A percentile compares a stretch with the other conserved stretches of the same genome.
Evolutionary conservation across 1,140 invertebrate genomes (phyloP).

Genomic region (Aleiodes sp.): DNA sequence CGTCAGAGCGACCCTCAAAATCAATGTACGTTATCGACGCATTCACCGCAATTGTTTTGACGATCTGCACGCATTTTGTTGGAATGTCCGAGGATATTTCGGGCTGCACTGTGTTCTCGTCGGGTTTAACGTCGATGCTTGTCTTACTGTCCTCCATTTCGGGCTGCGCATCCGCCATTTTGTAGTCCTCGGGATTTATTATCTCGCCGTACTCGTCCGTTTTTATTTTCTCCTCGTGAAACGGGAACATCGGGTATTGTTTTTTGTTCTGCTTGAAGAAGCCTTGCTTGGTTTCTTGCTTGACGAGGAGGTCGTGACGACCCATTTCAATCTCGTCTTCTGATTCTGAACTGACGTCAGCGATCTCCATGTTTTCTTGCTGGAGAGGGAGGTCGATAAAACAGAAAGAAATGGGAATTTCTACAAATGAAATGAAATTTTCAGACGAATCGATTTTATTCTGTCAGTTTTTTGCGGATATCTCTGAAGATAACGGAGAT

Average conservation of each 20-base stretch:
- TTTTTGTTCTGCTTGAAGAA: slow-evolving; percentile 95
- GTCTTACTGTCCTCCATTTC: slow-evolving; percentile 80
- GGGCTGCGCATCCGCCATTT: slow-evolving; percentile 75
- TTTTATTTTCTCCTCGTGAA: slow-evolving; percentile 91
- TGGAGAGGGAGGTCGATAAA: too few relatives aligned
- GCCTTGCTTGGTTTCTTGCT: slow-evolving; percentile 78
- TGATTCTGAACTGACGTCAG: slow-evolving; percentile 82
- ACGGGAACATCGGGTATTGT: slow-evolving; percentile 96
- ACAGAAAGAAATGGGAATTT: too few relatives aligned
- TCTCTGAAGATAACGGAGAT: too few relatives aligned
- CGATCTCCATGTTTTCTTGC: slow-evolving; percentile 65
- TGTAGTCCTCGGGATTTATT: slow-evolving; percentile 90
- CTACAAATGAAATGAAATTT: slow-evolving; percentile 25
- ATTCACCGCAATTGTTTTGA: slow-evolving; percentile 80
- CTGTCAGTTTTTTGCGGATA: too few relatives aligned
- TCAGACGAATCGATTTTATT: too few relatives aligned
- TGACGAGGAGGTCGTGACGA: slow-evolving; percentile 90
- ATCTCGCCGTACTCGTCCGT: slow-evolving; percentile 96
- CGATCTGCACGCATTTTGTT: slow-evolving; percentile 87
- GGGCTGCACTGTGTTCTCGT: slow-evolving; percentile 66
- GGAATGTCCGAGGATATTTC: slow-evolving; percentile 79
- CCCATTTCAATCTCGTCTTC: slow-evolving; percentile 89
- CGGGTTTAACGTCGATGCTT: slow-evolving; percentile 72
- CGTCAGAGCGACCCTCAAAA: slow-evolving; percentile 97
- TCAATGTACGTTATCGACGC: slow-evolving; percentile 95